phyloP scores from a whole-genome alignment of 2,888 invertebrate genomes.

The Tanypteryx hageni region DNA sequence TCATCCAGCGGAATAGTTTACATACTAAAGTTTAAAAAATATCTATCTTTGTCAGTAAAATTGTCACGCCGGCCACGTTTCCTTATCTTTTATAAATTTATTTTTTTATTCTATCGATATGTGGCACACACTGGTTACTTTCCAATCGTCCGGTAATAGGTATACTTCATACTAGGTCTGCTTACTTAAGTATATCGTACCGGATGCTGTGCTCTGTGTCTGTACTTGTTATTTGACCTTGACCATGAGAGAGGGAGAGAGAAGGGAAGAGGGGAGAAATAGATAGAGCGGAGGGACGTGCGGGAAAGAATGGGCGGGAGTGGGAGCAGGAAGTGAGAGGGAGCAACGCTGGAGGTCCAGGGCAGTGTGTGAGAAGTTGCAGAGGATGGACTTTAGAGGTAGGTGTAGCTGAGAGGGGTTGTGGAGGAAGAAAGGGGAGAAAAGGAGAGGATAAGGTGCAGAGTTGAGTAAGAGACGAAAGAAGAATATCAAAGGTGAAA shows the following conservation, averaged over 20 bases:
- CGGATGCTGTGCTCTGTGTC: not conserved
- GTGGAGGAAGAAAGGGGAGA: no score
- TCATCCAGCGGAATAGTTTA: no score
- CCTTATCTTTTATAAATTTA: no score
- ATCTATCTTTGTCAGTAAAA: no score
- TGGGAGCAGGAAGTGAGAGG: not conserved
- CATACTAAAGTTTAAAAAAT: no score
- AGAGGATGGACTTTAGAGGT: not conserved
- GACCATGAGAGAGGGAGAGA: constrained; percentile 3
- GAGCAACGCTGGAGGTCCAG: not conserved
- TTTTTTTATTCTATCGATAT: not conserved
- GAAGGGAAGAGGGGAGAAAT: not conserved
- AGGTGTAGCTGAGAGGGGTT: not conserved
- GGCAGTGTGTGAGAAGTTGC: not conserved
- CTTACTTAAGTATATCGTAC: not conserved
- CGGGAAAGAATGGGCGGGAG: not conserved
- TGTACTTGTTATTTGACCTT: not conserved
- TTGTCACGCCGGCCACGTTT: no score
- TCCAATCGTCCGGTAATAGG: not conserved
- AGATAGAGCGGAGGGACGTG: no score
- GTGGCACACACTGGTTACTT: not conserved
- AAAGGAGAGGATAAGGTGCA: no score
- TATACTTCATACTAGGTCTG: not conserved
- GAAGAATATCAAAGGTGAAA: no score
- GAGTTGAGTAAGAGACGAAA: no score